These are phyloP conservation scores for Drosophila lacteicornis DNA, from an alignment of 1,140 invertebrate genomes.

Conservation along the genomic window DNA sequence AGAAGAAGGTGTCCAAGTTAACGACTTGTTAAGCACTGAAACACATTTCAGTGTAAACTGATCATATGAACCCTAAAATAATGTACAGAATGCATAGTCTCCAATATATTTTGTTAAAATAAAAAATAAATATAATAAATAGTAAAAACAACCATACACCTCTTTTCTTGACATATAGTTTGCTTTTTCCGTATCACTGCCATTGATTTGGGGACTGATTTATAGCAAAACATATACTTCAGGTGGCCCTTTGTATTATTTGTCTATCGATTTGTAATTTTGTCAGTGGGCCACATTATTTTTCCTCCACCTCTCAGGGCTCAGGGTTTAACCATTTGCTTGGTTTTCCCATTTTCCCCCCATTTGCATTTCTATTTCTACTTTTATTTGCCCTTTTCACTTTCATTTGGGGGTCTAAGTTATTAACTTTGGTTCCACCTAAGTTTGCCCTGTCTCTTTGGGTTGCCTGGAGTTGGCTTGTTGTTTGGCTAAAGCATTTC, in stretches of 20 bases:
- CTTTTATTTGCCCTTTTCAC: constrained; percentile 66
- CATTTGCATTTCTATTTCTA: constrained; percentile 57
- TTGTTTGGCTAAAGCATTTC: constrained; percentile 27
- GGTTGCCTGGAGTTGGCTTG: not conserved
- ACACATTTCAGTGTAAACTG: not conserved
- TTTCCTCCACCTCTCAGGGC: constrained; percentile 10
- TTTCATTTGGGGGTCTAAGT: constrained; percentile 58
- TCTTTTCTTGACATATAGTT: too few species aligned
- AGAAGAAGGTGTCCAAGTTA: constrained; percentile 2
- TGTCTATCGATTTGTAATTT: constrained; percentile 73
- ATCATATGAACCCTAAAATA: too few species aligned
- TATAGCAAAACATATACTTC: constrained; percentile 17
- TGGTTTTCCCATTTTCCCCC: constrained; percentile 22
- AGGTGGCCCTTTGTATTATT: constrained; percentile 50
- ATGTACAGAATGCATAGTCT: too few species aligned
- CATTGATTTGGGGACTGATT: not conserved
- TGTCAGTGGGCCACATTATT: constrained; percentile 49
- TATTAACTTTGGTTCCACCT: constrained; percentile 58
- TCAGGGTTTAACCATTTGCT: constrained; percentile 28
- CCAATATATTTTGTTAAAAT: too few species aligned
- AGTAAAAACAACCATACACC: too few species aligned
- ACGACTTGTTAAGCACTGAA: not conserved
- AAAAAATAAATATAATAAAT: too few species aligned
- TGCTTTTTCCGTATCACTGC: not conserved
- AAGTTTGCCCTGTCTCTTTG: constrained; percentile 30